phyloP scores from a whole-genome alignment of 2,113 vertebrate species.

The Madoqua kirkii region DNA sequence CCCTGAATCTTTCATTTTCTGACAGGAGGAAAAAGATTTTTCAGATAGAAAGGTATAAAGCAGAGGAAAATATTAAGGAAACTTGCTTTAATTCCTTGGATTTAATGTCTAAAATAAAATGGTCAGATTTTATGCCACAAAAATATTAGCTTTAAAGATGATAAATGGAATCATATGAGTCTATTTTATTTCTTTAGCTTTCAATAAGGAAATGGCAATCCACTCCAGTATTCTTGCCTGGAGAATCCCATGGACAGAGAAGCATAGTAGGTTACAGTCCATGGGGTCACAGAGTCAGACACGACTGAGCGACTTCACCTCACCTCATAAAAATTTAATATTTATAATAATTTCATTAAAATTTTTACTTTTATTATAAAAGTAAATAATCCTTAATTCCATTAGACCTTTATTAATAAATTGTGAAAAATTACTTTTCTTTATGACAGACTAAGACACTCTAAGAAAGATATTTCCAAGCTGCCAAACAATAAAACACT shows the following conservation, averaged over 20 bases:
- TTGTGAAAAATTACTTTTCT: background rate
- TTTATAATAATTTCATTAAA: slow-evolving; percentile 35
- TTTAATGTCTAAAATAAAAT: slow-evolving; percentile 26
- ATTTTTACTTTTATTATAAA: background rate
- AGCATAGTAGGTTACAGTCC: too few relatives aligned
- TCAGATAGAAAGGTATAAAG: slow-evolving; percentile 29
- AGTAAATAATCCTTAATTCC: background rate
- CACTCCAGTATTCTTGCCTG: too few relatives aligned
- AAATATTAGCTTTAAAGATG: background rate
- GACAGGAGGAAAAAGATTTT: background rate
- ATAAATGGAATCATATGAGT: background rate
- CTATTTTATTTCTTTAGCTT: slow-evolving; percentile 30
- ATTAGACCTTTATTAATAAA: background rate
- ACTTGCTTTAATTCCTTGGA: background rate
- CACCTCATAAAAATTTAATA: slow-evolving; percentile 26
- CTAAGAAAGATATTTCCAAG: slow-evolving; percentile 25
- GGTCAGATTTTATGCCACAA: background rate
- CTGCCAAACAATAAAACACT: background rate
- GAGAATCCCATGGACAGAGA: too few relatives aligned
- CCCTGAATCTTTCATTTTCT: slow-evolving; percentile 11
- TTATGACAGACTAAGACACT: background rate
- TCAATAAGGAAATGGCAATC: too few relatives aligned
- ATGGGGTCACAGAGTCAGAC: too few relatives aligned
- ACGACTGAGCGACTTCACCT: too few relatives aligned
- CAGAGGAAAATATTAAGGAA: background rate